Evolutionary conservation across 2,888 invertebrate genomes (phyloP).

Genomic region (Arge pagana): DNA sequence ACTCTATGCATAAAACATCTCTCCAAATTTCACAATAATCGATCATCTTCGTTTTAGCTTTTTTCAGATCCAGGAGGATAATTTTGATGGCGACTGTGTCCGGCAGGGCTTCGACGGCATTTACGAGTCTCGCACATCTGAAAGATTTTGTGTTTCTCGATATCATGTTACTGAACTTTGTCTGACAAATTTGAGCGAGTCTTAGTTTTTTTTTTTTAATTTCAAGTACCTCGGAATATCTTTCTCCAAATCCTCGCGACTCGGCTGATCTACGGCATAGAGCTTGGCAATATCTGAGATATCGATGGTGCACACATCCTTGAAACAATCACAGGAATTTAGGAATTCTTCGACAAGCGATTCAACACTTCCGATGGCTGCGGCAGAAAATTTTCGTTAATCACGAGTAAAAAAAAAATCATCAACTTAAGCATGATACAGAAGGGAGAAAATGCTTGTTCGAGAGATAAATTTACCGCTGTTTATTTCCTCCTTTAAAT

Average conservation of each 20-base stretch:
- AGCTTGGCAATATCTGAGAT: neutral
- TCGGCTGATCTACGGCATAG: conserved; percentile 9
- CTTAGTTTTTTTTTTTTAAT: too few relatives aligned
- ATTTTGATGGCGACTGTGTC: conserved; percentile 14
- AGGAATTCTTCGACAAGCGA: neutral
- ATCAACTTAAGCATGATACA: too few relatives aligned
- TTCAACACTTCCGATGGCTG: too few relatives aligned
- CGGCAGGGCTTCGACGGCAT: conserved; percentile 4
- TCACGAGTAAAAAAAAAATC: too few relatives aligned
- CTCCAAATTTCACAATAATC: conserved; percentile 25
- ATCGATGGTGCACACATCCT: conserved; percentile 2
- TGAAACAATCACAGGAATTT: neutral
- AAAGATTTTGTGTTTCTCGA: too few relatives aligned
- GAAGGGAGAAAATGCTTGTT: too few relatives aligned
- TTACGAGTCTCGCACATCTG: conserved; percentile 11
- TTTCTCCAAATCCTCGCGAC: conserved; percentile 4
- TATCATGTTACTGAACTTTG: too few relatives aligned
- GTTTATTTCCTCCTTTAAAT: conserved; percentile 1
- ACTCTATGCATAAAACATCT: conserved; percentile 25
- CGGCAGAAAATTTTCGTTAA: too few relatives aligned
- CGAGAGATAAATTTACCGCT: conserved; percentile 11
- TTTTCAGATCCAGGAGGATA: conserved; percentile 15
- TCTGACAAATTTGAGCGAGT: too few relatives aligned
- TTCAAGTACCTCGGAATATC: conserved; percentile 12
- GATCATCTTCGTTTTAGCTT: conserved; percentile 21